Evolutionary conservation across 2,113 vertebrate genomes (phyloP).

Genomic region (Himantopus leucocephalus): DNA sequence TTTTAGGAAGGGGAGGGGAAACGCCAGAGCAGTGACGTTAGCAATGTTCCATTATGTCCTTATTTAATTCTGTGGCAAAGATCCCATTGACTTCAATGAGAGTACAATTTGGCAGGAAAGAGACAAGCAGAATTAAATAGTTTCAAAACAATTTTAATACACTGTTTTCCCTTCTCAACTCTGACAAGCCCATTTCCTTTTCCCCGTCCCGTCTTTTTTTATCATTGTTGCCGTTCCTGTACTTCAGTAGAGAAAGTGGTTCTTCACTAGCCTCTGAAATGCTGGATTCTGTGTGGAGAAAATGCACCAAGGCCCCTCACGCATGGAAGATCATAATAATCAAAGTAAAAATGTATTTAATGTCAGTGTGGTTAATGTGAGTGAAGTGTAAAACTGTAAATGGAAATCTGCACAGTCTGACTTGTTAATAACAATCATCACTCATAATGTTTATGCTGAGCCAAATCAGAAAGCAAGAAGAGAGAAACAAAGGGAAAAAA

Average conservation of each 20-base stretch:
- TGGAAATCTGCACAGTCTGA: neutral
- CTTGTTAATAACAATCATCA: neutral
- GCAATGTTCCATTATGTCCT: neutral
- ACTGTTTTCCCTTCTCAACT: neutral
- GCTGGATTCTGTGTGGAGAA: neutral
- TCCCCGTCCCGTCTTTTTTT: neutral
- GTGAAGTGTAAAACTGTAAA: neutral
- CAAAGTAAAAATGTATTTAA: neutral
- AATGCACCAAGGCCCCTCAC: neutral
- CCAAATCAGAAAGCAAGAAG: neutral
- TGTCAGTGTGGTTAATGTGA: neutral
- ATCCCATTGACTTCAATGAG: neutral
- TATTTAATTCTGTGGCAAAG: conserved; percentile 1
- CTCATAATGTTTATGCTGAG: neutral
- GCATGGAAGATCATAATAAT: neutral
- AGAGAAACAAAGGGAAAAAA: neutral
- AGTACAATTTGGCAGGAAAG: neutral
- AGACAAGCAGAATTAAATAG: conserved; percentile 6
- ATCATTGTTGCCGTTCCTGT: neutral
- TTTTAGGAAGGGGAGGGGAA: neutral
- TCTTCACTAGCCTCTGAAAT: neutral
- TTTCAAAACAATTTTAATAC: conserved; percentile 1
- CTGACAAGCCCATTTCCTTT: neutral
- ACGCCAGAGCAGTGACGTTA: neutral
- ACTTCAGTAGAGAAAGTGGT: neutral